A percentile compares a stretch with the other conserved stretches of the same genome.
These are phyloP conservation scores for Philopedon plagiatum DNA, from an alignment of 2,888 invertebrate genomes.

Conservation along the genomic window DNA sequence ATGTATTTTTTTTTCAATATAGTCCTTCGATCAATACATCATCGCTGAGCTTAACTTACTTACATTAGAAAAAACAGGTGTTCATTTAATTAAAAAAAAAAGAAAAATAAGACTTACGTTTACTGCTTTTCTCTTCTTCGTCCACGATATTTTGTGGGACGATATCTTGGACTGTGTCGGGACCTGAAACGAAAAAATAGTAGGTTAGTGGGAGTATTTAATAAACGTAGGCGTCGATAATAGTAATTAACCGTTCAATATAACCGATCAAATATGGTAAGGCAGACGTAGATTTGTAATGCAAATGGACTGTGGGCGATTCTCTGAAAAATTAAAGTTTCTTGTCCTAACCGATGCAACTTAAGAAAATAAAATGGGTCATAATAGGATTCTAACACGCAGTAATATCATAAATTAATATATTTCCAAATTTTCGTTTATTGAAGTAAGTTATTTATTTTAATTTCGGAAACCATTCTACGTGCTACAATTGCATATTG, in stretches of 20 bases:
- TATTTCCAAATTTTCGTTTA: too few species aligned
- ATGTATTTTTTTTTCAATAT: neutral
- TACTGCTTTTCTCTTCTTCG: slow-evolving; percentile 84
- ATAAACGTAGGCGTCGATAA: slow-evolving; percentile 55
- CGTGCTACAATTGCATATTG: too few species aligned
- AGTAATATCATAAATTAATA: neutral
- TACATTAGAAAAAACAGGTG: slow-evolving; percentile 7
- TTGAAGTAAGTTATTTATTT: too few species aligned
- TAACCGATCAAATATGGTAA: slow-evolving; percentile 56
- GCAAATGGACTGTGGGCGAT: slow-evolving; percentile 52
- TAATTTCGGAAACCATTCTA: too few species aligned
- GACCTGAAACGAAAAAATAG: slow-evolving; percentile 73
- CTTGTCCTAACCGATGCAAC: neutral
- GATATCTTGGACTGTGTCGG: slow-evolving; percentile 82
- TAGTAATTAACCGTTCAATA: slow-evolving; percentile 60
- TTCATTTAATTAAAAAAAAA: neutral
- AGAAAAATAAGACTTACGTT: slow-evolving; percentile 75
- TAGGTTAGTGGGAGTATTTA: slow-evolving; percentile 52
- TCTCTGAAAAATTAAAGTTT: neutral
- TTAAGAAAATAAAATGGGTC: neutral
- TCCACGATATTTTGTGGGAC: slow-evolving; percentile 77
- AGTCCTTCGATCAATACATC: neutral
- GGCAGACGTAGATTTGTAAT: slow-evolving; percentile 56
- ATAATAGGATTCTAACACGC: neutral
- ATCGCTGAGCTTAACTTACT: neutral